phyloP scores from a whole-genome alignment of 2,113 vertebrate species.

The Spilogale gracilis region DNA sequence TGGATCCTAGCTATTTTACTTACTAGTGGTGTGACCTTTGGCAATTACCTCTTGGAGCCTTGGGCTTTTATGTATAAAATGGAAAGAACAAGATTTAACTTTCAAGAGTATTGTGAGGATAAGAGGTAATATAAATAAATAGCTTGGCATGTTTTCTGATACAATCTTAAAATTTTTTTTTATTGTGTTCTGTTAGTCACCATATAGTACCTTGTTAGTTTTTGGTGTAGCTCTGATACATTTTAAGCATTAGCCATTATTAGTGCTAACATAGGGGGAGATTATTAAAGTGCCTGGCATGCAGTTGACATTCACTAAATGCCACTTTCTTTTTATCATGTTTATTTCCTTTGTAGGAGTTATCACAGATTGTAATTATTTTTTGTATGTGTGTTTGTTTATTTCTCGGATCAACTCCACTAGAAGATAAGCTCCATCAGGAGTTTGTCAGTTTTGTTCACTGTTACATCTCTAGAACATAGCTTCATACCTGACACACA shows the following conservation, averaged over 20 bases:
- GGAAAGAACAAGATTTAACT: neutral
- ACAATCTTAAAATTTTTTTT: neutral
- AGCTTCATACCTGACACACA: neutral
- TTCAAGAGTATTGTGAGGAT: neutral
- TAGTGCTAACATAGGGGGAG: neutral
- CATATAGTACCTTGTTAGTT: no score
- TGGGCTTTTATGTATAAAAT: slow-evolving; percentile 8
- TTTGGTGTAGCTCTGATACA: neutral
- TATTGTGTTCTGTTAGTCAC: no score
- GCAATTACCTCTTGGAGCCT: neutral
- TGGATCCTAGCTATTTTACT: neutral
- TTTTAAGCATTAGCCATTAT: neutral
- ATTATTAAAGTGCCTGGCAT: neutral
- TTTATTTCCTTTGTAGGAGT: neutral
- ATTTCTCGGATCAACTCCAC: neutral
- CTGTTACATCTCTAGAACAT: neutral
- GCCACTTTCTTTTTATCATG: neutral
- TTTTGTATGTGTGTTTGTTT: neutral
- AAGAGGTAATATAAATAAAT: neutral
- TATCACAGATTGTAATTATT: neutral
- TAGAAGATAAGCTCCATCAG: neutral
- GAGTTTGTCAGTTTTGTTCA: neutral
- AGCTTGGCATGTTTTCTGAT: neutral
- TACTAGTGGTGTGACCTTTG: neutral
- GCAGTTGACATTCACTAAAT: neutral